Conservation (phyloP, 2,797 vertebrate species). For the Ara ararauna region DNA sequence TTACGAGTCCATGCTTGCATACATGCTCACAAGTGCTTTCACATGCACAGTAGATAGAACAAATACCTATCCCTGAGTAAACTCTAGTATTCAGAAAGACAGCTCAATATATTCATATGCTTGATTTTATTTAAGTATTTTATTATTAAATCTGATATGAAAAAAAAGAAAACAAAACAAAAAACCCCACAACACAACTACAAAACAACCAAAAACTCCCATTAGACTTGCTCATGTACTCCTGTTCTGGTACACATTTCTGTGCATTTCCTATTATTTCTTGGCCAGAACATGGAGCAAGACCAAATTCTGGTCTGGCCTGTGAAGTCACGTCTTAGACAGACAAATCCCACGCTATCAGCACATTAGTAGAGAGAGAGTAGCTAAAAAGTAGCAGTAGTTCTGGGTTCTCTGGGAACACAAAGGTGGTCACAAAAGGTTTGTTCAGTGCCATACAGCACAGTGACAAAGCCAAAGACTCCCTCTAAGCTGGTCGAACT, state of each 20-base stretch:
- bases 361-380: not conserved
- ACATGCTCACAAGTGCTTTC: not conserved
- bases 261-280: not conserved
- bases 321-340: not conserved
- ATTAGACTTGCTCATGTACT: not conserved
- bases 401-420: not conserved
- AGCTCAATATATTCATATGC: not conserved
- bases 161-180: not conserved
- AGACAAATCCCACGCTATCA: not conserved
- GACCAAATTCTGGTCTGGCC: not conserved
- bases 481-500: not conserved
- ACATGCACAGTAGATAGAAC: not conserved
- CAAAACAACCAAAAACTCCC: not conserved
- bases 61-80: not conserved
- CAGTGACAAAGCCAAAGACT: not conserved
- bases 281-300: not conserved
- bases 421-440: not conserved
- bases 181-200: rapidly evolving
- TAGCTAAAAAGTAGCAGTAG: not conserved
- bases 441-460: not conserved
- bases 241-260: not conserved
- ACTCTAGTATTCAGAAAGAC: not conserved
- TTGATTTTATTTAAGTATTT: not conserved
- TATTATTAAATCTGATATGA: not conserved
- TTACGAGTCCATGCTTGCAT: not conserved